Base-by-base conservation (phyloP, 2,797 vertebrate genomes). In the Prunella strophiata region DNA sequence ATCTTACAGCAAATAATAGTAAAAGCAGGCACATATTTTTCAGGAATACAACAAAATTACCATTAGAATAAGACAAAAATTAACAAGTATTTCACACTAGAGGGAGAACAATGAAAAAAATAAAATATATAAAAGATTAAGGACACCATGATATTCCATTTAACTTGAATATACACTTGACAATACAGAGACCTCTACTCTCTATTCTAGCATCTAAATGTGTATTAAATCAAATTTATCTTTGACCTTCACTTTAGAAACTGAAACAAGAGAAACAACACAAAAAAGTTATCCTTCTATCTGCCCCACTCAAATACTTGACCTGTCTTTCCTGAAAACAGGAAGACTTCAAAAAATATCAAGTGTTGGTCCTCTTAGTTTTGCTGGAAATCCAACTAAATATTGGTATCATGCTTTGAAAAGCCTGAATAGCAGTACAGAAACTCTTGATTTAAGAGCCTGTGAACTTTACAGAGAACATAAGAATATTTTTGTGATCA, bases 41-140 rank as follows among this genome's bases (percentile, higher is more conserved):
- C 54, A 88, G 79, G 50, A 92, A 89, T 58, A 63, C 20, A 91
- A 67, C 30, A 76, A 77, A 94, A 79, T 67, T 59, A 72, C 32
- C 40, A 75, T 50, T 55, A 70, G 73, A 81, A 45, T 52, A 86
- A 72, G 23, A 92, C 29, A 82, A 74, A 93, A 92, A 86, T 61
- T 76, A 71, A 76, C 27, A 93, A 66, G 23, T 48, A 88, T 81
- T 92, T 91, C 57, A 87, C 23, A 85, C n/a, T 43, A 55, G 43
- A 82, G 47, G 47, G 34, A 88, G 86, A 92, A 79, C 18, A 67
- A 52, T 36, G 61, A 91, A 87, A 83, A 74, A 8, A 19, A 0
- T 0, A 50, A 68, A 91, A 85, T 52, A 70, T 27, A 58, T n/a
- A 76, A 55, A 75, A 90, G 71, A 68, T 42, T 59, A 73, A 79